Conservation (phyloP, 2,113 vertebrate genomes). For the Coturnix japonica region DNA sequence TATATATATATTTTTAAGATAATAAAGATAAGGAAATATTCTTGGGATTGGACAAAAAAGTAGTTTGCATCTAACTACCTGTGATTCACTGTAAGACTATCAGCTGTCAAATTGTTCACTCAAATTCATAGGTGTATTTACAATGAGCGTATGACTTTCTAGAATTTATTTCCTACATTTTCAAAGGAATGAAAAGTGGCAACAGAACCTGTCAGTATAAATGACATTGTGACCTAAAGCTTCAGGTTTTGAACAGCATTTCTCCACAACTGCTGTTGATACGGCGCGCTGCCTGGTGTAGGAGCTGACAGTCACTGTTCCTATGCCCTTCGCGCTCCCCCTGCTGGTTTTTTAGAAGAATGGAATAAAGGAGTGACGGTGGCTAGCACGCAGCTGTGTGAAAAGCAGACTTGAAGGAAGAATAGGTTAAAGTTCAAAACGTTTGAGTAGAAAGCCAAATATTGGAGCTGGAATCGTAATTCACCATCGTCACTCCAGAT, state of each 20-base stretch:
- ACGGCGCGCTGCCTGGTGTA: accelerated
- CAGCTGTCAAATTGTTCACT: not conserved
- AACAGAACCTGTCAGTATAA: not conserved
- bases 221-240: not conserved
- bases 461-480: not conserved
- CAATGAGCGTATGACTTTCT: not conserved
- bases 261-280: not conserved
- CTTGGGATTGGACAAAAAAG: not conserved
- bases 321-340: conserved; percentile 32
- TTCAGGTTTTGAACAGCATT: not conserved
- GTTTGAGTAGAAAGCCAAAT: not conserved
- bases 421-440: not conserved
- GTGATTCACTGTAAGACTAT: not conserved
- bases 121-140: not conserved
- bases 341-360: not conserved
- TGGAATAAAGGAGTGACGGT: accelerated
- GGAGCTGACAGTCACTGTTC: not conserved
- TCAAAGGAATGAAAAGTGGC: not conserved
- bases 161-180: not conserved
- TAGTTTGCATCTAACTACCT: not conserved
- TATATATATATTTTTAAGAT: not conserved
- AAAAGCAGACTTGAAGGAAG: not conserved
- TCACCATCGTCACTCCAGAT: not conserved
- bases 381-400: accelerated
- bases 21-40: not conserved